Base-by-base conservation (phyloP, 2,888 invertebrate species). In the Eilema depressum region DNA sequence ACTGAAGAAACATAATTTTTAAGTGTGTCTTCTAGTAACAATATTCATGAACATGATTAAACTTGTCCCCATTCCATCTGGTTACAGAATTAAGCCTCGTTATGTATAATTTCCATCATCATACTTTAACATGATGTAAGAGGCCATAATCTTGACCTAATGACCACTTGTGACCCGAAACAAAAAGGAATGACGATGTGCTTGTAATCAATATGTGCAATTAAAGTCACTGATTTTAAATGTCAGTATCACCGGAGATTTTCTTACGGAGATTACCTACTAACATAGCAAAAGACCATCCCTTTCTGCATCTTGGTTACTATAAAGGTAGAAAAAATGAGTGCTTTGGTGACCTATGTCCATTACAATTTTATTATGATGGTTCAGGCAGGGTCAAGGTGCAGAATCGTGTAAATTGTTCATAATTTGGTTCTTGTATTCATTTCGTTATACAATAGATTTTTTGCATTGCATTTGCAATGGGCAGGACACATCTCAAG, bases 111-210 rank as follows among this genome's bases (percentile, higher is more conserved):
- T 63, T 60, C 41, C 26, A 68, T 70, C 8, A 70, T 74, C 71
- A 67, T 73, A 69, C 74, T 75, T 57, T 64, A 57, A 41, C 30
- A 53, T 41, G 66, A 70, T 41, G 75, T 74, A 78, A 73, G 37
- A 56, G 37, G 65, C n/a, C 12, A n/a, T 28, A 60, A 56, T 74
- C 81, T 74, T 80, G 81, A 75, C 81, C 73, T 23, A 63, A 70
- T 68, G 73, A 68, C 68, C 61, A 64, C 37, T 57, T 61, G 63
- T 57, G 76, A 71, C 63, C 64, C 56, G 25, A 63, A 53, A 68
- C 26, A 66, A 70, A 59, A 63, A 63, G 14, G 17, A 30, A 60
- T 67, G 12, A 26, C 41, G 37, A 41, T 37, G 30, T 41, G 10
- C 11, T 7, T 57, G 25, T 53, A 65, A 25, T 33, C 30, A 11